A percentile compares a stretch with the other conserved stretches of the same genome.
Evolutionary conservation across 2,797 vertebrate genomes (phyloP).

Genomic region (Kryptopterus vitreolus): DNA sequence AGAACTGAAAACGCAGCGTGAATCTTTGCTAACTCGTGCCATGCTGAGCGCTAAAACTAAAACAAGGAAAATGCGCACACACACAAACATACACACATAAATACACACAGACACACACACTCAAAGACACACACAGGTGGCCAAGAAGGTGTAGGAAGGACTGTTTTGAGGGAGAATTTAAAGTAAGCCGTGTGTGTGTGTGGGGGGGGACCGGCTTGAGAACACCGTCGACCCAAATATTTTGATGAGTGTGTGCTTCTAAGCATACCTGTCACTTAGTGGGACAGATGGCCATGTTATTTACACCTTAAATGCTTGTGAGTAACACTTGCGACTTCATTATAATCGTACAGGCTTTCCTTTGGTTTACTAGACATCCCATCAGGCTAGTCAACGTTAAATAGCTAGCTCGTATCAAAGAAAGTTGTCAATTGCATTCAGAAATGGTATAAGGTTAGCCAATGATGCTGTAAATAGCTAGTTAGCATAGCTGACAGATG

Average conservation of each 20-base stretch:
- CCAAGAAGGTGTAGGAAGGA: not conserved
- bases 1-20: not conserved
- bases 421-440: too few species aligned
- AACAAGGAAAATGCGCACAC: not conserved
- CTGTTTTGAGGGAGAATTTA: not conserved
- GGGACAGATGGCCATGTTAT: not conserved
- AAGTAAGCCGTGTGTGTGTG: not conserved
- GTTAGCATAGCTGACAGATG: too few species aligned
- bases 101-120: too few species aligned
- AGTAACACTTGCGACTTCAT: constrained; percentile 2
- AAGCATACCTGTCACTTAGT: not conserved
- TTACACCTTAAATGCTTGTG: not conserved
- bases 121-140: not conserved
- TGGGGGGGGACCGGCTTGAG: too few species aligned
- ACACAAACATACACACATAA: not conserved
- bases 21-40: not conserved
- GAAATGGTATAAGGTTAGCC: too few species aligned
- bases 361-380: too few species aligned
- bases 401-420: too few species aligned
- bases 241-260: not conserved
- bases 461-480: too few species aligned
- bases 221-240: not conserved
- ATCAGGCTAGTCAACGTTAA: too few species aligned
- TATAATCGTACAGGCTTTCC: not conserved
- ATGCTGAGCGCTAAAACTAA: constrained; percentile 2